Conservation (phyloP, 2,888 invertebrate genomes). For the Aphodius granarius region DNA sequence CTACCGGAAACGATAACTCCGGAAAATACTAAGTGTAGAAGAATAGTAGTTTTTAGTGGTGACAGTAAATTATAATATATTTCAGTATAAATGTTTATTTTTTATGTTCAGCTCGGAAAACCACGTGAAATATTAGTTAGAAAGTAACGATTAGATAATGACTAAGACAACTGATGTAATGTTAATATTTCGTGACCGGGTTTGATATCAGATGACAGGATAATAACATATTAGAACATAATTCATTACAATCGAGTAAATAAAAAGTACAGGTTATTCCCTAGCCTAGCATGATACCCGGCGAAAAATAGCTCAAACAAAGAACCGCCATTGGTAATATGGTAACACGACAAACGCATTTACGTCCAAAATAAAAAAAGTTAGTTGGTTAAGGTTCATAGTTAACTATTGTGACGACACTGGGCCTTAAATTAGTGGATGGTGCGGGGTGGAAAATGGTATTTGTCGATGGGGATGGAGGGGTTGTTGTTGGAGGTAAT, state of each 20-base stretch:
- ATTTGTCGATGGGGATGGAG: neutral
- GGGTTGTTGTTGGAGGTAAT: neutral
- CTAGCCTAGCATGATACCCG: neutral
- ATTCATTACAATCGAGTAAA: neutral
- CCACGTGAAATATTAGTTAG: too few species aligned
- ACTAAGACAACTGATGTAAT: neutral
- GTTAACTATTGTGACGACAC: slow-evolving; percentile 8
- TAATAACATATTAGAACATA: neutral
- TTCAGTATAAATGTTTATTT: too few species aligned
- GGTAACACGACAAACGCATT: slow-evolving; percentile 11
- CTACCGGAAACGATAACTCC: neutral
- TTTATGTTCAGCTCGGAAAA: too few species aligned
- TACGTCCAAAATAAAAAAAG: slow-evolving; percentile 8
- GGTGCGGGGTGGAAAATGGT: slow-evolving; percentile 13
- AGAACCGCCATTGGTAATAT: neutral
- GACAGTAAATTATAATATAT: too few species aligned
- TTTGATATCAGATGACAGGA: neutral
- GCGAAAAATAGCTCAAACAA: neutral
- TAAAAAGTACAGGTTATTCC: neutral
- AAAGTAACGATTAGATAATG: neutral
- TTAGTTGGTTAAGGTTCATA: slow-evolving; percentile 9
- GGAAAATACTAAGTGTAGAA: too few species aligned
- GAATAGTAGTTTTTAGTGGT: too few species aligned
- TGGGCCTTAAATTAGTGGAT: slow-evolving; percentile 14
- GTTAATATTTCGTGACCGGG: neutral